phyloP scores from a whole-genome alignment of 2,113 vertebrate species.

The Nesospiza acunhae region DNA sequence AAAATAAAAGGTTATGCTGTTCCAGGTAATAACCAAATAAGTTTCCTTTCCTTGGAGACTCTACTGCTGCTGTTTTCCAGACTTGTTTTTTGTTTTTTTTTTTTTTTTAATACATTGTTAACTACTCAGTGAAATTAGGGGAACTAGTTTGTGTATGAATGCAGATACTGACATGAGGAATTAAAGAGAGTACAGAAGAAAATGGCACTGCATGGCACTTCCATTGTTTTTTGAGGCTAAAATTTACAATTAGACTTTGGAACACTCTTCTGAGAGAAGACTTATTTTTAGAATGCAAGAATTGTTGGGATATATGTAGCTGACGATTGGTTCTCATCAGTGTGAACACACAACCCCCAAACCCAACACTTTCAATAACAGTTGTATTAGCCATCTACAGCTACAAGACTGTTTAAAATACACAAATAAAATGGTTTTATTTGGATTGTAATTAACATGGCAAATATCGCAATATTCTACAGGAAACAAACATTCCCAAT shows the following conservation, averaged over 20 bases:
- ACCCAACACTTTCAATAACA: slow-evolving; percentile 36
- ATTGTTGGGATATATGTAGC: background rate
- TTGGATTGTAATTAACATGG: slow-evolving; percentile 71
- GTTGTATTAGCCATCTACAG: slow-evolving; percentile 50
- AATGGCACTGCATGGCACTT: background rate
- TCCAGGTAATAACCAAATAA: background rate
- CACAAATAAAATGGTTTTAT: slow-evolving; percentile 60
- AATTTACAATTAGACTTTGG: background rate
- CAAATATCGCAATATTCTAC: slow-evolving; percentile 58
- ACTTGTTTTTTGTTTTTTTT: background rate
- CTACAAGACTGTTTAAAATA: slow-evolving; percentile 45
- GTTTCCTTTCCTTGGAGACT: background rate
- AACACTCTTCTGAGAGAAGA: background rate
- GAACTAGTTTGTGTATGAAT: background rate
- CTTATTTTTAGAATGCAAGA: background rate
- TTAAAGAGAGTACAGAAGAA: background rate
- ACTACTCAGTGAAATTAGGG: background rate
- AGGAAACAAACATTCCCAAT: slow-evolving; percentile 57
- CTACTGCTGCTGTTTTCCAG: background rate
- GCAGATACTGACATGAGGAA: background rate
- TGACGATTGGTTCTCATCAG: slow-evolving; percentile 16
- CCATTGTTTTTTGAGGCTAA: background rate
- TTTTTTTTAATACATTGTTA: background rate
- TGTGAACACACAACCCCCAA: background rate
- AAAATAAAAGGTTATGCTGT: slow-evolving; percentile 22